phyloP scores from a whole-genome alignment of 2,797 vertebrate genomes.

The Cyprinodon diabolis region DNA sequence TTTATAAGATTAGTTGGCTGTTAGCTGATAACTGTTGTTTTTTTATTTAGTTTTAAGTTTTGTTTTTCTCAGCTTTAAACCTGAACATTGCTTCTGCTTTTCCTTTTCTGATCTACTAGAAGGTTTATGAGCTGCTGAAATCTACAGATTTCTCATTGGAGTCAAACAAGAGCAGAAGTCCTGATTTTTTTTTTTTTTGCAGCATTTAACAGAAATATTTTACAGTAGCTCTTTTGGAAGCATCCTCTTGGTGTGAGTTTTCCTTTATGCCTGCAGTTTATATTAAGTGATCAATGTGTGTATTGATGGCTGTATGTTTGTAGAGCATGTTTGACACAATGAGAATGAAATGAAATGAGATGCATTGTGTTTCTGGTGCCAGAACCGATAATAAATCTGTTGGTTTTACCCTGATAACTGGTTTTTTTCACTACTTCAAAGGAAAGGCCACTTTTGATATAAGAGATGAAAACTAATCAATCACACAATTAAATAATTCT shows the following conservation, averaged over 20 bases:
- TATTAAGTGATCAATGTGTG: conserved; percentile 58
- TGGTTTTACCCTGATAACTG: conserved; percentile 43
- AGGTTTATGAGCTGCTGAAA: conserved; percentile 64
- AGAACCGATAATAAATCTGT: conserved; percentile 67
- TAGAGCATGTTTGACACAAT: conserved; percentile 75
- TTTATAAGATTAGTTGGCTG: neutral
- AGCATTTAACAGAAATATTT: conserved; percentile 33
- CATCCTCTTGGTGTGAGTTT: conserved; percentile 51
- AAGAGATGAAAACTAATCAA: too few species aligned
- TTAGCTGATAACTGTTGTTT: neutral
- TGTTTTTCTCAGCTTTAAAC: neutral
- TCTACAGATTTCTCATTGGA: conserved; percentile 57
- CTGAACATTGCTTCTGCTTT: neutral
- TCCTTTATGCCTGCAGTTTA: conserved; percentile 72
- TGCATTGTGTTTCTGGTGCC: conserved; percentile 69
- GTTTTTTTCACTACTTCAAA: too few species aligned
- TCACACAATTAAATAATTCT: too few species aligned
- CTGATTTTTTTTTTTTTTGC: conserved; percentile 53
- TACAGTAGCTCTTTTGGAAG: conserved; percentile 71
- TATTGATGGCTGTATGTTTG: conserved; percentile 58
- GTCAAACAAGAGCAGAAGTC: conserved; percentile 43
- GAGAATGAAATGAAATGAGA: conserved; percentile 67
- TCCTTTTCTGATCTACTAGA: conserved; percentile 54
- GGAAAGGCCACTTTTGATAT: too few species aligned
- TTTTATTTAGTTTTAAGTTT: neutral